These are phyloP conservation scores for Acanthoscelides obtectus DNA, from an alignment of 2,888 invertebrate species.

Conservation along the genomic window DNA sequence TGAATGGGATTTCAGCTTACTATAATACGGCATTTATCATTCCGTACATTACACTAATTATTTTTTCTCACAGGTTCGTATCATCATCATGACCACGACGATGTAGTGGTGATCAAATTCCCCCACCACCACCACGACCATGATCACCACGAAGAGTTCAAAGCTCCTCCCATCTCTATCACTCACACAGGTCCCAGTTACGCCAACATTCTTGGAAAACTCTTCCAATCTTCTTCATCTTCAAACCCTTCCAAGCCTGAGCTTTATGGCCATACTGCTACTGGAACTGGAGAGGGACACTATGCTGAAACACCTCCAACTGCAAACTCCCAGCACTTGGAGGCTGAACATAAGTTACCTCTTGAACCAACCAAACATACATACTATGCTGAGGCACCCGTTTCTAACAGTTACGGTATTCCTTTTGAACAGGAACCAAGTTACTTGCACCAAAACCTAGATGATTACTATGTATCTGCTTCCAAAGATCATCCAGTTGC, in stretches of 20 bases:
- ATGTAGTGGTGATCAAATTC: conserved; percentile 44
- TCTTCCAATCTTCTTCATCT: conserved; percentile 2
- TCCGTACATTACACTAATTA: too few species aligned
- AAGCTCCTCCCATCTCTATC: conserved; percentile 29
- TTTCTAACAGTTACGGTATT: conserved; percentile 3
- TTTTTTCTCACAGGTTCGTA: conserved; percentile 30
- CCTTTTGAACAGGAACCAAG: conserved; percentile 3
- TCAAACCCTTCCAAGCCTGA: conserved; percentile 1
- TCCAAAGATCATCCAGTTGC: conserved; percentile 1
- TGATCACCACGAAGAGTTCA: conserved; percentile 14
- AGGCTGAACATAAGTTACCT: not conserved
- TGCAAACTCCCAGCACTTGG: too few species aligned
- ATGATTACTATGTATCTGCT: conserved; percentile 2
- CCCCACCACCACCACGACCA: conserved; percentile 22
- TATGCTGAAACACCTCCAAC: not conserved
- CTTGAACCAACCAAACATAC: not conserved
- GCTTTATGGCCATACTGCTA: conserved; percentile 2
- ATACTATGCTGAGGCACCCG: not conserved
- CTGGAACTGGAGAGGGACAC: not conserved
- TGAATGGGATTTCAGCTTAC: too few species aligned
- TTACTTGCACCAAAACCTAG: conserved; percentile 2
- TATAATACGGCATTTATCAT: too few species aligned
- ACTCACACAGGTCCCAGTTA: conserved; percentile 25
- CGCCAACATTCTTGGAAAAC: conserved; percentile 1
- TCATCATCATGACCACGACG: conserved; percentile 32